These are phyloP conservation scores for Borostomias antarcticus DNA, from an alignment of 2,797 vertebrate species.

Conservation along the genomic window DNA sequence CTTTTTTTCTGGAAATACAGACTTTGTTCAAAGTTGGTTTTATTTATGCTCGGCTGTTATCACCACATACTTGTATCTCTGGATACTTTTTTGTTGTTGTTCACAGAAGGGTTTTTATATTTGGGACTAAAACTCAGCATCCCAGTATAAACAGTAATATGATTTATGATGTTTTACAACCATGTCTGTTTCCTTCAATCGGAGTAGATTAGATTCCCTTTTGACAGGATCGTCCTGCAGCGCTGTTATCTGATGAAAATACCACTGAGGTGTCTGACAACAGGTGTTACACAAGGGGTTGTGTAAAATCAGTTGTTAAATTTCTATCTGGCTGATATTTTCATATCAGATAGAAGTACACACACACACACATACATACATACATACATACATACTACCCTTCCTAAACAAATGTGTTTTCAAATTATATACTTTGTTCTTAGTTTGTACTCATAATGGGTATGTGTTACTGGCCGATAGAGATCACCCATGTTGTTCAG, in stretches of 20 bases:
- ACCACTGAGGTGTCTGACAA: neutral
- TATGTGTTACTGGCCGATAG: conserved; percentile 52
- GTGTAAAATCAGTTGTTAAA: neutral
- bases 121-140: neutral
- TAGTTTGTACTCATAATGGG: neutral
- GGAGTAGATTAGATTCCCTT: no score
- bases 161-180: neutral
- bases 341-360: neutral
- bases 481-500: conserved; percentile 11
- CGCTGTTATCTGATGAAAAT: neutral
- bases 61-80: no score
- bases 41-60: neutral
- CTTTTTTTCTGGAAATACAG: conserved; percentile 8
- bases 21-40: neutral
- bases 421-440: neutral
- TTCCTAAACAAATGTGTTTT: conserved; percentile 1
- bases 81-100: no score
- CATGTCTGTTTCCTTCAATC: no score
- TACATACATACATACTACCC: neutral
- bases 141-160: neutral
- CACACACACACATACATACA: neutral
- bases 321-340: neutral
- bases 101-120: no score
- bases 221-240: neutral
- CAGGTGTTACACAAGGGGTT: neutral